Evolutionary conservation across 2,888 invertebrate species (phyloP), one percentile per base, ranked within the genome.

Genomic region (Drosophila pseudotakahashii): DNA sequence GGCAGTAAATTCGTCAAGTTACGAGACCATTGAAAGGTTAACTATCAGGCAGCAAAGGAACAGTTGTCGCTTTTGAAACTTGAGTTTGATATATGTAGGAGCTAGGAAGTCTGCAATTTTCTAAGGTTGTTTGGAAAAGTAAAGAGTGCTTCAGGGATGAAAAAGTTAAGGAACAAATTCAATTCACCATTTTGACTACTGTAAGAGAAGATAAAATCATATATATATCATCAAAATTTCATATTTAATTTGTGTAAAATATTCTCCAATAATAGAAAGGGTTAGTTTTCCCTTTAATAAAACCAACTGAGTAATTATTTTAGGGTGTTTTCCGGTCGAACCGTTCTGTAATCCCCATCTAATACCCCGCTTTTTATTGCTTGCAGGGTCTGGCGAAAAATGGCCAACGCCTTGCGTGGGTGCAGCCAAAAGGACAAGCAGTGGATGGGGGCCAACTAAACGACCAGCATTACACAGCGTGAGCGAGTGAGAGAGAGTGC

Each of bases 331-430:
- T 32, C 14, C 34, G n/a, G 52, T 52, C 78, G 77, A 58, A 73
- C 73, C 75, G 67, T 50, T 74, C 61, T 54, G 30, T 47, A 45
- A 45, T 50, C 50, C 50, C 50, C 48, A 50, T 10, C 61, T 66
- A 53, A 63, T 42, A 52, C 16, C 44, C 52, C 36, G 34, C 23
- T 53, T 68, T 70, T 70, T 70, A 70, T 63, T 62, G 47, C 63
- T 63, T 70, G 58, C 77, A 84, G 84, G 79, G 54, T 73, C 68
- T 59, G 68, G 68, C n/a, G 75, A 44, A 75, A 76, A 81, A 81
- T 83, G 81, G 54, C 79, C 78, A 61, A 73, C 76, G 71, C 51
- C 76, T 76, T 63, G 84, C 84, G 84, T 84, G 84, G 84, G 77
- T 81, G 79, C 81, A 83, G 53, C 73, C 41, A 64, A 63, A 77